Conservation (phyloP, 2,113 vertebrate species). For the Myotis davidii region DNA sequence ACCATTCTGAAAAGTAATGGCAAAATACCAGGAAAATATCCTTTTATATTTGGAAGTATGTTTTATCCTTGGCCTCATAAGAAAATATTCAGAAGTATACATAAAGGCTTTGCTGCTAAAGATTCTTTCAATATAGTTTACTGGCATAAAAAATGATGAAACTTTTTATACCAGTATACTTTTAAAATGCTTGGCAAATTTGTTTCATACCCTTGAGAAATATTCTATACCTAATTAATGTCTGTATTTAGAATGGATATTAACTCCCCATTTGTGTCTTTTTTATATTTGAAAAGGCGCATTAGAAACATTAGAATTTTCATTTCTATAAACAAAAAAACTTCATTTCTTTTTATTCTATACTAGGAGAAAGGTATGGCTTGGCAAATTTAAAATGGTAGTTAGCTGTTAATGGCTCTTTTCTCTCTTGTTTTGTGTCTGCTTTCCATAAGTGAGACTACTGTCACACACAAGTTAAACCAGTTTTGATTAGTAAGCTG, state of each 20-base stretch:
- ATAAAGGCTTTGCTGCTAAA: conserved; percentile 28
- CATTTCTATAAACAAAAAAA: background rate
- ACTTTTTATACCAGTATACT: background rate
- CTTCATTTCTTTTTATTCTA: background rate
- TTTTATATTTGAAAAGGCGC: background rate
- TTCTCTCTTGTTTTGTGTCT: background rate
- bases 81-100: conserved; percentile 28
- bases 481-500: background rate
- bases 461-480: background rate
- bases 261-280: background rate
- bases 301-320: background rate
- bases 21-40: conserved; percentile 27
- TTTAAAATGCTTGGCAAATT: background rate
- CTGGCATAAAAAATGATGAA: background rate
- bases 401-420: background rate
- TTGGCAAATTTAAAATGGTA: conserved; percentile 11
- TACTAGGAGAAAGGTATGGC: background rate
- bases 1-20: background rate
- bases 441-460: background rate
- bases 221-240: conserved; percentile 1
- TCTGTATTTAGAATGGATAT: background rate
- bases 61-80: conserved; percentile 4
- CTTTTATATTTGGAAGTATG: background rate
- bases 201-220: conserved; percentile 8
- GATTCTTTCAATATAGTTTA: conserved; percentile 33